Percentiles rank a stretch among this genome's conserved stretches.
Conservation (phyloP, 2,888 invertebrate genomes). For the Temnothorax ravouxi region DNA sequence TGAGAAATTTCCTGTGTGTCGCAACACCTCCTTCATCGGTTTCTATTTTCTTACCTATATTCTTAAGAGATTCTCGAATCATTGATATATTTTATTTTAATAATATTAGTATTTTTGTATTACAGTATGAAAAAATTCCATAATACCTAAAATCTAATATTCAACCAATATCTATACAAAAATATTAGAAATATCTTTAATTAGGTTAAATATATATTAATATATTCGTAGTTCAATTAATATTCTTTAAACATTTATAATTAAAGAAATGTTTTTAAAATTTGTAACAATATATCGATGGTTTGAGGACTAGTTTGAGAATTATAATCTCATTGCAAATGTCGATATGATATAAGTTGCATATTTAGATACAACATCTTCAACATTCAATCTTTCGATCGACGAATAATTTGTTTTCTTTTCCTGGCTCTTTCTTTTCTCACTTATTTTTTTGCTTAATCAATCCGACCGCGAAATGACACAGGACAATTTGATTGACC, state of each 20-base stretch:
- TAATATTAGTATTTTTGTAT: constrained; percentile 15
- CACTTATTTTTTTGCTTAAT: constrained; percentile 61
- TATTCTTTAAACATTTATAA: not conserved
- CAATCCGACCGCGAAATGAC: constrained; percentile 71
- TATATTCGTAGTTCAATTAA: not conserved
- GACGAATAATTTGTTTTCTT: constrained; percentile 43
- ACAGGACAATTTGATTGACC: constrained; percentile 78
- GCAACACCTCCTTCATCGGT: constrained; percentile 71
- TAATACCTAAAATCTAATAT: not conserved
- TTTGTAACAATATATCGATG: not conserved
- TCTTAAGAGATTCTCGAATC: not conserved
- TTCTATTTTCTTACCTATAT: not conserved
- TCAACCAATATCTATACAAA: not conserved
- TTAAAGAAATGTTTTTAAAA: not conserved
- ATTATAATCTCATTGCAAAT: constrained; percentile 58
- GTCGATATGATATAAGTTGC: constrained; percentile 47
- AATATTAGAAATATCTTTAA: constrained; percentile 3
- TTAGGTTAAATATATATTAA: not conserved
- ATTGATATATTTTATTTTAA: constrained; percentile 24
- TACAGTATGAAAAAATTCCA: not conserved
- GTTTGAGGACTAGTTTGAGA: constrained; percentile 32
- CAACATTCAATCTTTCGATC: constrained; percentile 53
- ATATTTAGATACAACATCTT: constrained; percentile 67
- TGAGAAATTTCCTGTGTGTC: constrained; percentile 85
- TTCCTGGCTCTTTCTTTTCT: constrained; percentile 45